These are phyloP conservation scores for Amphipoea lucens DNA, from an alignment of 2,888 invertebrate species.

Conservation along the genomic window DNA sequence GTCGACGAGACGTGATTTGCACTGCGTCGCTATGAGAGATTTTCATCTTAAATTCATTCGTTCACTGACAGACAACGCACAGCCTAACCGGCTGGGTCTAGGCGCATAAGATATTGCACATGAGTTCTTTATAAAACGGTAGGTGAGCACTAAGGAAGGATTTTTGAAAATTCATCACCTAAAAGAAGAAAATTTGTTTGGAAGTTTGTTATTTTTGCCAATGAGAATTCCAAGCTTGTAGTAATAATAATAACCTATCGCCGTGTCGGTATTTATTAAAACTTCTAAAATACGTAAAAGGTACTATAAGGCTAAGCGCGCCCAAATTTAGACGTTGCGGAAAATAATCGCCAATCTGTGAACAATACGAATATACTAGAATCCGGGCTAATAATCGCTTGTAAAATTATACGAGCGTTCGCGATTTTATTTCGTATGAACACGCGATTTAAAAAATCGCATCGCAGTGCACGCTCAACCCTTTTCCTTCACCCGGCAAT, in stretches of 20 bases:
- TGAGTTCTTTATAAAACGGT: neutral
- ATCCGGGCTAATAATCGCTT: too few species aligned
- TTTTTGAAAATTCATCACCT: neutral
- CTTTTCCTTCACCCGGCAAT: too few species aligned
- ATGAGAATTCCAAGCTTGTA: neutral
- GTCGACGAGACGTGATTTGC: too few species aligned
- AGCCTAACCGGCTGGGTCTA: neutral
- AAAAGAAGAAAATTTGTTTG: neutral
- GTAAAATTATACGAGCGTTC: too few species aligned
- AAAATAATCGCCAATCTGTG: too few species aligned
- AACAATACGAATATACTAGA: too few species aligned
- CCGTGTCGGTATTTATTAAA: neutral
- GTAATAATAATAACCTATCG: neutral
- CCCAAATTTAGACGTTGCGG: too few species aligned
- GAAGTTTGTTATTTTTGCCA: neutral
- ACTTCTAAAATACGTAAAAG: neutral
- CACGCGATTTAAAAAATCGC: too few species aligned
- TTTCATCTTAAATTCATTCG: neutral
- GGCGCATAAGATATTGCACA: neutral
- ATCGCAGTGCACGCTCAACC: too few species aligned
- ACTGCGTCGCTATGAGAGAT: neutral
- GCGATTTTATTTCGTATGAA: too few species aligned
- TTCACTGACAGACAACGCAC: neutral
- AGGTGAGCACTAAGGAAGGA: neutral
- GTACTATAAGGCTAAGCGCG: neutral